phyloP scores from a whole-genome alignment of 2,113 vertebrate genomes.

The Cricetomys ansorgei region DNA sequence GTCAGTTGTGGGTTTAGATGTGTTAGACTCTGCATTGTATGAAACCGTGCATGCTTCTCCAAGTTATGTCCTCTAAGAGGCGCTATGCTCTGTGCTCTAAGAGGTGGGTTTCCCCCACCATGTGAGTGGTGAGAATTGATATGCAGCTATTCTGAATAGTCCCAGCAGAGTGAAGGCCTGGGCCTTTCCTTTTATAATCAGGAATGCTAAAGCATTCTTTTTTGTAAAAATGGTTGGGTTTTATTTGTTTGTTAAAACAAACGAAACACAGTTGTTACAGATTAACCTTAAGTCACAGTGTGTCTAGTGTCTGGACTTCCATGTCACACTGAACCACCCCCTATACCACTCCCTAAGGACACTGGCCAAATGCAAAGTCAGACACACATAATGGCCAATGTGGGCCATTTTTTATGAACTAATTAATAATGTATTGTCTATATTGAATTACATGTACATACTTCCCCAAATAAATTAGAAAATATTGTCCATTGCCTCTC shows the following conservation, averaged over 20 bases:
- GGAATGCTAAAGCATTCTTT: background rate
- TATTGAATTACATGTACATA: background rate
- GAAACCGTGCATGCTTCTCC: background rate
- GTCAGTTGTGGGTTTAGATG: background rate
- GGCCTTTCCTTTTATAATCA: background rate
- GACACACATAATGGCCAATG: background rate
- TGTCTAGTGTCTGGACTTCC: background rate
- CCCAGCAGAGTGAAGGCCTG: background rate
- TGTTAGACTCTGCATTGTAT: background rate
- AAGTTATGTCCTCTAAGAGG: too few relatives aligned
- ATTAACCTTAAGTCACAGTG: background rate
- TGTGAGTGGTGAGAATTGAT: background rate
- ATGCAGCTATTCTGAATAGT: background rate
- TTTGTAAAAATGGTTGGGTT: background rate
- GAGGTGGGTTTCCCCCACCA: background rate
- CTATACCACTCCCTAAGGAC: background rate
- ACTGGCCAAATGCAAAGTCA: background rate
- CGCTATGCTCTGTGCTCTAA: too few relatives aligned
- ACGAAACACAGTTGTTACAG: background rate
- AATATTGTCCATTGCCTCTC: background rate
- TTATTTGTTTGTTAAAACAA: background rate
- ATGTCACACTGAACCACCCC: background rate
- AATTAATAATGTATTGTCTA: constrained; percentile 12
- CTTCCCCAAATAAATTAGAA: constrained; percentile 3
- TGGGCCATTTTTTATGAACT: constrained; percentile 10